Conservation (phyloP, 2,888 invertebrate species). For the Diadegma fenestrale region DNA sequence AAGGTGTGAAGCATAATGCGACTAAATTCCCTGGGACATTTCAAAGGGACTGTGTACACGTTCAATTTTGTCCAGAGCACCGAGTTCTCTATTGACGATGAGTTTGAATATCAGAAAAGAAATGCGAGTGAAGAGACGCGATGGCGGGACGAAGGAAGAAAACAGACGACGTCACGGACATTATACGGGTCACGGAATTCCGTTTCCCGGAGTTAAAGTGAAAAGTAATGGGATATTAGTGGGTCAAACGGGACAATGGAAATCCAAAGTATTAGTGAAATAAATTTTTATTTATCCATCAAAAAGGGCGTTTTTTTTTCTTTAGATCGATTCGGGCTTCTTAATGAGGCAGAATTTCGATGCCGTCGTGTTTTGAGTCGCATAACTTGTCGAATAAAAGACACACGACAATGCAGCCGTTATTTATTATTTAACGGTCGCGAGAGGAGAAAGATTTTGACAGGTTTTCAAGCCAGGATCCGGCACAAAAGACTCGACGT, state of each 20-base stretch:
- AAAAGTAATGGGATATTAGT: constrained; percentile 51
- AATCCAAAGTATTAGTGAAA: background rate
- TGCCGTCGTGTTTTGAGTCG: background rate
- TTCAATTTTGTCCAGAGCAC: constrained; percentile 45
- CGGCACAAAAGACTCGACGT: constrained; percentile 15
- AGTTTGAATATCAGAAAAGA: constrained; percentile 41
- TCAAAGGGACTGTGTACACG: constrained; percentile 29
- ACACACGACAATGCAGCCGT: constrained; percentile 3
- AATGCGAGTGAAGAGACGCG: background rate
- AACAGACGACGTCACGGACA: constrained; percentile 56
- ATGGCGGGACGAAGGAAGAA: constrained; percentile 62
- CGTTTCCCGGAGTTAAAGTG: constrained; percentile 61
- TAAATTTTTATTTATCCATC: constrained; percentile 27
- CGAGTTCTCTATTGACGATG: constrained; percentile 47
- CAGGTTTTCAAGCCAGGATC: constrained; percentile 45
- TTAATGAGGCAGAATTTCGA: constrained; percentile 4
- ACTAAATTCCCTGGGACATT: constrained; percentile 16
- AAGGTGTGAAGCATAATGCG: constrained; percentile 12
- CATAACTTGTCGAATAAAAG: background rate
- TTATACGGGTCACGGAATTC: constrained; percentile 53
- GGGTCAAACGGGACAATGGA: constrained; percentile 33
- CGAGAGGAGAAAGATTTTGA: constrained; percentile 20
- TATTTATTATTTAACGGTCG: constrained; percentile 45
- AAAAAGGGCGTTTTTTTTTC: background rate
- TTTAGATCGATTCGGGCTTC: background rate